Evolutionary conservation across 2,888 invertebrate genomes (phyloP).

Genomic region (Agonopterix arenella): DNA sequence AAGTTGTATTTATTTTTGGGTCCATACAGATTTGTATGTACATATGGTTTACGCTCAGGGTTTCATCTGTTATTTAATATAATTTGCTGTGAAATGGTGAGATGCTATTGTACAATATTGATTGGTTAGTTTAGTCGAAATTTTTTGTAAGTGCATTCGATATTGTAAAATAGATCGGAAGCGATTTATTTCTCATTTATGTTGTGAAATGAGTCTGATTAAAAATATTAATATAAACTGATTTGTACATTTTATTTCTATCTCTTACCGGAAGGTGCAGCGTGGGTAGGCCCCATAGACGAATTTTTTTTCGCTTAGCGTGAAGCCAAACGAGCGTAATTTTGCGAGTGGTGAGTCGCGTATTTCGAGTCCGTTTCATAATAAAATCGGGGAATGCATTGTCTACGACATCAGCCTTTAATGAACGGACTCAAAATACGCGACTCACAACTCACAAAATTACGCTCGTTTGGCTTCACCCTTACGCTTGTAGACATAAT

Average conservation of each 20-base stretch:
- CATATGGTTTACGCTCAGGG: constrained; percentile 21
- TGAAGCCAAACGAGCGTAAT: no score
- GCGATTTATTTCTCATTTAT: constrained; percentile 59
- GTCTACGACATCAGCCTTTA: no score
- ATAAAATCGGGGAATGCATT: no score
- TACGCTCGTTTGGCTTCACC: no score
- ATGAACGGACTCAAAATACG: no score
- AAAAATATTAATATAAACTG: constrained; percentile 58
- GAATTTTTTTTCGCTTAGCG: no score
- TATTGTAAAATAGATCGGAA: constrained; percentile 45
- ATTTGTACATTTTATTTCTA: constrained; percentile 24
- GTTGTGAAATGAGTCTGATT: constrained; percentile 74
- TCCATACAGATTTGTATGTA: constrained; percentile 25
- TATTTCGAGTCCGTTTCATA: no score
- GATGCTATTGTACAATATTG: constrained; percentile 38
- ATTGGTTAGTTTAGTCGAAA: constrained; percentile 31
- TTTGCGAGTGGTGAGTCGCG: no score
- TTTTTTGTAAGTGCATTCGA: constrained; percentile 41
- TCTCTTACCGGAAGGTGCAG: no score
- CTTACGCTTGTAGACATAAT: no score
- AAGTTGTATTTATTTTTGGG: constrained; percentile 30
- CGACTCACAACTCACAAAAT: no score
- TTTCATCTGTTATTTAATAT: constrained; percentile 29
- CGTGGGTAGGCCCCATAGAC: no score
- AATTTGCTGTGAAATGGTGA: constrained; percentile 39